phyloP scores from a whole-genome alignment of 2,113 vertebrate genomes.

The Lepus europaeus region DNA sequence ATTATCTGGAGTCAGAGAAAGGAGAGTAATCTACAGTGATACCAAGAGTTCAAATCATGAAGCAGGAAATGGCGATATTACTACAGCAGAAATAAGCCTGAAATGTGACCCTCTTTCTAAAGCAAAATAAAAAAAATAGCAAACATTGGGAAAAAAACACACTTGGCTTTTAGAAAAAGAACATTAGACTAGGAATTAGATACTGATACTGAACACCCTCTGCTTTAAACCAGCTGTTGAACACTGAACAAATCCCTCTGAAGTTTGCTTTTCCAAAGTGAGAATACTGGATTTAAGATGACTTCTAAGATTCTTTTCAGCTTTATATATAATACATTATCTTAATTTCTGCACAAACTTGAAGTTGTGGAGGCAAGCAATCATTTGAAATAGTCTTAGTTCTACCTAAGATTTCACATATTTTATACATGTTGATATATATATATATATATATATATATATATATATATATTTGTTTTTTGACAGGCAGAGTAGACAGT shows the following conservation, averaged over 20 bases:
- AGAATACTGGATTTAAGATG: background rate
- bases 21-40: background rate
- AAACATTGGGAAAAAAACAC: conserved; percentile 53
- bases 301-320: conserved; percentile 1
- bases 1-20: conserved; percentile 39
- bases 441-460: no score
- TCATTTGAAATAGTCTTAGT: conserved; percentile 49
- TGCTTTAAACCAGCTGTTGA: background rate
- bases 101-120: conserved; percentile 57
- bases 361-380: background rate
- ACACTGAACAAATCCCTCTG: background rate
- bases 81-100: background rate
- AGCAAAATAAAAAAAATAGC: conserved; percentile 49
- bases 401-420: background rate
- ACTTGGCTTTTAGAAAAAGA: conserved; percentile 56
- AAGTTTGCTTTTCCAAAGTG: conserved; percentile 39
- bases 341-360: conserved; percentile 31
- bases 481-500: no score
- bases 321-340: background rate
- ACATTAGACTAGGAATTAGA: background rate
- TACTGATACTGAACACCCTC: background rate
- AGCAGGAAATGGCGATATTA: conserved; percentile 18
- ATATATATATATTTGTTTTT: no score
- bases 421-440: background rate
- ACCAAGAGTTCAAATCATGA: background rate